A percentile compares a stretch with the other conserved stretches of the same genome.
Evolutionary conservation across 2,797 vertebrate genomes (phyloP).

Genomic region (Sitta carolinensis): DNA sequence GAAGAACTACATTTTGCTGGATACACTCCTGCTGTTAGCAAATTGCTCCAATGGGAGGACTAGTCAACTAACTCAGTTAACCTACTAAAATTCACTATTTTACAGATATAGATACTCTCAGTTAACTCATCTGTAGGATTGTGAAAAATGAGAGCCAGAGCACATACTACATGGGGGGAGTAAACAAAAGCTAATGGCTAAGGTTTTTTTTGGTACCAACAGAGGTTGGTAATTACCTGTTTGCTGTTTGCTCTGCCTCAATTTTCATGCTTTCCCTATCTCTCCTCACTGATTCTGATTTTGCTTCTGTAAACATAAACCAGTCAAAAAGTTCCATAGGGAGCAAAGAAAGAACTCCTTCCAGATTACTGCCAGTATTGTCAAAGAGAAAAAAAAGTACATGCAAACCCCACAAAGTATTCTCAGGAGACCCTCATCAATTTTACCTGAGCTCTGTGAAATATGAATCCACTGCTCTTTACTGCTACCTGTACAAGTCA

Average conservation of each 20-base stretch:
- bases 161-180: not conserved
- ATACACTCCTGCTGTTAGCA: conserved; percentile 62
- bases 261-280: not conserved
- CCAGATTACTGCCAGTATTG: not conserved
- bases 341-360: conserved; percentile 6
- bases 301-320: conserved; percentile 21
- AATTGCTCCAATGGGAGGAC: conserved; percentile 65
- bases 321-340: not conserved
- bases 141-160: conserved; percentile 19
- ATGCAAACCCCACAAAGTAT: not conserved
- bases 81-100: conserved; percentile 44
- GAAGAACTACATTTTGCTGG: conserved; percentile 54
- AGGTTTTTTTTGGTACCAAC: not conserved
- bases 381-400: not conserved
- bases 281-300: not conserved
- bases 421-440: not conserved
- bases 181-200: not conserved
- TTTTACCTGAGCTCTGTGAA: conserved; percentile 48
- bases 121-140: conserved; percentile 4
- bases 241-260: not conserved
- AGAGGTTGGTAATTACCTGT: not conserved
- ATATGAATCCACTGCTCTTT: conserved; percentile 30
- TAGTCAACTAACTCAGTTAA: conserved; percentile 46
- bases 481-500: conserved; percentile 40
- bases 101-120: conserved; percentile 17